Conservation (phyloP, 1,140 invertebrate species). For the Drosophila navojoa region DNA sequence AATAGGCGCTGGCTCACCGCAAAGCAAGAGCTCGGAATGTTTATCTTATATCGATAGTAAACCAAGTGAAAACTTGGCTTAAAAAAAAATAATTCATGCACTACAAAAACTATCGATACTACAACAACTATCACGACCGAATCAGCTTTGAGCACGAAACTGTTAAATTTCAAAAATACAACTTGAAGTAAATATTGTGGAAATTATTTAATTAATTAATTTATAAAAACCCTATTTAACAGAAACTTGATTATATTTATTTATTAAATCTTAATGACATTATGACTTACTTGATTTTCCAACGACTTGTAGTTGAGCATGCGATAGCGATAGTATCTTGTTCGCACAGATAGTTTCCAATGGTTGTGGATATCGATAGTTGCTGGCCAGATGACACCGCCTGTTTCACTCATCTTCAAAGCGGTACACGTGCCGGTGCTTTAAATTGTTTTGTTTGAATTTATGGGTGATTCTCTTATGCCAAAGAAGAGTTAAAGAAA, state of each 20-base stretch:
- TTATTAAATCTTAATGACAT: not conserved
- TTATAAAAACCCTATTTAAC: not conserved
- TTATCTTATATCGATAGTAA: slow-evolving; percentile 22
- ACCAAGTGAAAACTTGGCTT: not conserved
- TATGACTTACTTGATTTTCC: not conserved
- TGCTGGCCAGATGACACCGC: not conserved
- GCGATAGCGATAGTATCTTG: not conserved
- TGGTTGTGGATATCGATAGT: slow-evolving; percentile 1
- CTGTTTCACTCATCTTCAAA: not conserved
- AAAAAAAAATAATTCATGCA: not conserved
- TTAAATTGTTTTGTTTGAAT: slow-evolving; percentile 33
- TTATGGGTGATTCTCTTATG: slow-evolving; percentile 3
- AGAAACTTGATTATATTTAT: no score
- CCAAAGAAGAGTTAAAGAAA: not conserved
- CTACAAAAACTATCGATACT: no score
- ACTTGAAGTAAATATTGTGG: no score
- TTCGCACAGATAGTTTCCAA: not conserved
- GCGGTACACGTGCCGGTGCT: slow-evolving; percentile 35
- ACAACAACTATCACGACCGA: no score
- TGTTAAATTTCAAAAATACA: no score
- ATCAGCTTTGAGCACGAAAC: no score
- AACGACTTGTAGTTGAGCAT: not conserved
- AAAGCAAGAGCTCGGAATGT: slow-evolving; percentile 17
- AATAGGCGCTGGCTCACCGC: slow-evolving; percentile 33
- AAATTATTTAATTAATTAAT: not conserved